Evolutionary conservation across 53 echinoderm and acorn worm species (phyloP).

Genomic region (Paelopatides confundens): DNA sequence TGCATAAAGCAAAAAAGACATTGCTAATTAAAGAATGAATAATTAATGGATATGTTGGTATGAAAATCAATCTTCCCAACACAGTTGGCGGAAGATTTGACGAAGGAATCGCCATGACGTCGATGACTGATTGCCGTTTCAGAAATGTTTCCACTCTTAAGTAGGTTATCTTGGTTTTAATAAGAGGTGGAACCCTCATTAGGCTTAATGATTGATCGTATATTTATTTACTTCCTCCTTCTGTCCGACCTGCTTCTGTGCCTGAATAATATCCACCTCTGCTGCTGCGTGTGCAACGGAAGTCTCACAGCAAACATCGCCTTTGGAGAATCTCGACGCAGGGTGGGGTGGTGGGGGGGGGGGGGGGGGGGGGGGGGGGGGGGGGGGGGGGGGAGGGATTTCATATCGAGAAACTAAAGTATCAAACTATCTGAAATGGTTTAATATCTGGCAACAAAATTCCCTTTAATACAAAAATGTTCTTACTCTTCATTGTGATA

Average conservation of each 20-base stretch:
- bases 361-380: background rate
- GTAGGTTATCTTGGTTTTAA: background rate
- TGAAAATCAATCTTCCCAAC: background rate
- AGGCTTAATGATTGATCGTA: background rate
- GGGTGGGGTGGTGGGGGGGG: background rate
- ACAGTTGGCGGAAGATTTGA: background rate
- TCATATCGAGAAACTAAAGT: background rate
- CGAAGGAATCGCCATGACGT: background rate
- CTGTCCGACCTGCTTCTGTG: background rate
- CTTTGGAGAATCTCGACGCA: background rate
- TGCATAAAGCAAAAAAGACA: background rate
- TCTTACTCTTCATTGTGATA: too few species aligned
- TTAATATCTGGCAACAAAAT: too few species aligned
- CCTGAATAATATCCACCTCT: background rate
- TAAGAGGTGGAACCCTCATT: background rate
- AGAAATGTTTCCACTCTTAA: background rate
- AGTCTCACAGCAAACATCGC: background rate
- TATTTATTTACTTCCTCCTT: background rate
- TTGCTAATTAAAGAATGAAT: slow-evolving; percentile 1
- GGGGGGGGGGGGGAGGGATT: background rate
- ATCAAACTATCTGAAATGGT: too few species aligned
- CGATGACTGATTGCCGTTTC: background rate
- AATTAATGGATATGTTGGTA: background rate
- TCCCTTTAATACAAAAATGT: too few species aligned
- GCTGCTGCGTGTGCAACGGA: background rate